These are phyloP conservation scores for Crocallis elinguaria DNA, from an alignment of 2,888 invertebrate species.

Conservation along the genomic window DNA sequence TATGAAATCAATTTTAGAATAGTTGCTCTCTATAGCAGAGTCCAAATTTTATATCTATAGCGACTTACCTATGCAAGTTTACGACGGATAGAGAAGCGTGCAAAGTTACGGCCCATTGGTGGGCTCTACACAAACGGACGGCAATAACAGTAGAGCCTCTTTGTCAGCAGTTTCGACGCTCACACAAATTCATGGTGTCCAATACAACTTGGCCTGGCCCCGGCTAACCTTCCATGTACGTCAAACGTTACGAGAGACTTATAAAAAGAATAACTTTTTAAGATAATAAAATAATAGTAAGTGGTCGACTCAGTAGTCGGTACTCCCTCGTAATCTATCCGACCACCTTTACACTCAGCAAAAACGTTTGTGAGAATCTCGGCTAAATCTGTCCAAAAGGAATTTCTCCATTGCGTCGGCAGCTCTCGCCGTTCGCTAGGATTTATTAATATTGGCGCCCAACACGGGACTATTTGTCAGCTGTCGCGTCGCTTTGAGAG, in stretches of 20 bases:
- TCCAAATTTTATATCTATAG: too few relatives aligned
- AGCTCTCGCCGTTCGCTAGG: conserved; percentile 3
- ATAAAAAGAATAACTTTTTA: too few relatives aligned
- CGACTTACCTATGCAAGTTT: too few relatives aligned
- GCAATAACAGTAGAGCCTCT: conserved; percentile 17
- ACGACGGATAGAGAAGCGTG: neutral
- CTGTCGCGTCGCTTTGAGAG: conserved; percentile 2
- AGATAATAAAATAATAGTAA: too few relatives aligned
- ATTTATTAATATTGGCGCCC: conserved; percentile 23
- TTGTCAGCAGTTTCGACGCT: conserved; percentile 19
- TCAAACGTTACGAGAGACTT: too few relatives aligned
- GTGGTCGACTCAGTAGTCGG: too few relatives aligned
- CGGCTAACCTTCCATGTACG: too few relatives aligned
- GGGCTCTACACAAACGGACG: conserved; percentile 3
- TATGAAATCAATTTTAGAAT: too few relatives aligned
- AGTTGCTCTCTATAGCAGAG: too few relatives aligned
- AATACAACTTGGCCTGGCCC: neutral
- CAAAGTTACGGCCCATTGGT: neutral
- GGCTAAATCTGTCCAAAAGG: neutral
- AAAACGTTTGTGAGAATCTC: neutral
- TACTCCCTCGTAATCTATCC: too few relatives aligned
- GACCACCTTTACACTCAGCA: neutral
- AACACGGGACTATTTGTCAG: conserved; percentile 20
- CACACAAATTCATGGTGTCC: conserved; percentile 5
- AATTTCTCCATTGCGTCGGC: conserved; percentile 17